Conservation (phyloP, 2,888 invertebrate species). For the Drosophila silvestris region DNA sequence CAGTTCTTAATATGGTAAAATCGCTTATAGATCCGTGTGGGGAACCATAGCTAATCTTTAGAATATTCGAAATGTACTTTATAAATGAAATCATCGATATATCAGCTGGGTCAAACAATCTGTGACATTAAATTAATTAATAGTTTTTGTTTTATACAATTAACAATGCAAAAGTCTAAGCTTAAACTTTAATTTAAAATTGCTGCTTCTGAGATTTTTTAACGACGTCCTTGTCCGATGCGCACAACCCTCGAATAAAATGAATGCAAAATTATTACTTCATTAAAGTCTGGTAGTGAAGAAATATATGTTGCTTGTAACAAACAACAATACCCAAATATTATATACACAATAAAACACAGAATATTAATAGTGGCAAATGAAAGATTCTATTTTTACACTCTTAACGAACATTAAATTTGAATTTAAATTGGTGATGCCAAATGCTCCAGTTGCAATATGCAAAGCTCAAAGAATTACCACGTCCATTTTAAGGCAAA, state of each 20-base stretch:
- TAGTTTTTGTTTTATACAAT: background rate
- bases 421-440: conserved; percentile 36
- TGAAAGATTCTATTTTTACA: conserved; percentile 8
- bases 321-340: background rate
- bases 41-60: no score
- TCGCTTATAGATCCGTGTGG: no score
- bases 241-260: background rate
- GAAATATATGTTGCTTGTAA: background rate
- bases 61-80: background rate
- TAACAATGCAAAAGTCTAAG: background rate
- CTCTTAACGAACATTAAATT: conserved; percentile 25
- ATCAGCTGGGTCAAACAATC: background rate
- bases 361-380: conserved; percentile 10
- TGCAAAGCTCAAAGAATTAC: conserved; percentile 36
- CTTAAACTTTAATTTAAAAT: background rate
- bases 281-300: background rate
- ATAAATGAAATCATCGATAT: background rate
- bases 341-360: background rate
- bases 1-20: no score
- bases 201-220: background rate
- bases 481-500: conserved; percentile 39
- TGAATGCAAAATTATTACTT: background rate
- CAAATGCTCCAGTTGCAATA: conserved; percentile 21
- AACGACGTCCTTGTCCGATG: background rate
- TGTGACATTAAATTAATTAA: background rate